phyloP scores from a whole-genome alignment of 2,113 vertebrate genomes.

The Hyaena hyaena region DNA sequence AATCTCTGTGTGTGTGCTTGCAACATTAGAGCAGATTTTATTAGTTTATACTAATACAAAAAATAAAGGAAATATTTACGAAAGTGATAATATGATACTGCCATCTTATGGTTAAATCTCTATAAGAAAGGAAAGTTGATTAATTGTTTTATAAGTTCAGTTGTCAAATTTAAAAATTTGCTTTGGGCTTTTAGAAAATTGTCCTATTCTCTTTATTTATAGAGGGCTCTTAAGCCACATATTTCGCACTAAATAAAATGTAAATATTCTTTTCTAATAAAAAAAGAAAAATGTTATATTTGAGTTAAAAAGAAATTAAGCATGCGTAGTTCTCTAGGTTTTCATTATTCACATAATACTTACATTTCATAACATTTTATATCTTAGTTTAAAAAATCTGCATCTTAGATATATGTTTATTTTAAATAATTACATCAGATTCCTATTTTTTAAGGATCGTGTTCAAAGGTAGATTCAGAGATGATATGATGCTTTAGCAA shows the following conservation, averaged over 20 bases:
- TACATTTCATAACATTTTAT: background rate
- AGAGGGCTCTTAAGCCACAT: background rate
- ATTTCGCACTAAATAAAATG: background rate
- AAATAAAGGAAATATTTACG: slow-evolving; percentile 31
- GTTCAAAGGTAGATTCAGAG: background rate
- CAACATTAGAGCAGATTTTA: background rate
- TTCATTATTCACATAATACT: background rate
- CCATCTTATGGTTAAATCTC: slow-evolving; percentile 73
- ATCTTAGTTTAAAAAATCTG: background rate
- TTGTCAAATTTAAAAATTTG: background rate
- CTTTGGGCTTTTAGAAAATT: background rate
- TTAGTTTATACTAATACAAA: background rate
- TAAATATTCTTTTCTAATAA: background rate
- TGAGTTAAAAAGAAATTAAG: background rate
- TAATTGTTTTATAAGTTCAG: background rate
- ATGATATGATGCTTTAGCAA: background rate
- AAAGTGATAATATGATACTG: slow-evolving; percentile 70
- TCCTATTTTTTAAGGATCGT: background rate
- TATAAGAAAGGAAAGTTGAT: background rate
- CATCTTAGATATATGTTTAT: background rate
- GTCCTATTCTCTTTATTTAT: background rate
- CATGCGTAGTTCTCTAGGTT: background rate
- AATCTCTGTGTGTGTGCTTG: background rate
- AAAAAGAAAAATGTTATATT: background rate
- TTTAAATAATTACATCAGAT: background rate